These are phyloP conservation scores for Scrobipalpa costella DNA, from an alignment of 2,888 invertebrate species.

Conservation along the genomic window DNA sequence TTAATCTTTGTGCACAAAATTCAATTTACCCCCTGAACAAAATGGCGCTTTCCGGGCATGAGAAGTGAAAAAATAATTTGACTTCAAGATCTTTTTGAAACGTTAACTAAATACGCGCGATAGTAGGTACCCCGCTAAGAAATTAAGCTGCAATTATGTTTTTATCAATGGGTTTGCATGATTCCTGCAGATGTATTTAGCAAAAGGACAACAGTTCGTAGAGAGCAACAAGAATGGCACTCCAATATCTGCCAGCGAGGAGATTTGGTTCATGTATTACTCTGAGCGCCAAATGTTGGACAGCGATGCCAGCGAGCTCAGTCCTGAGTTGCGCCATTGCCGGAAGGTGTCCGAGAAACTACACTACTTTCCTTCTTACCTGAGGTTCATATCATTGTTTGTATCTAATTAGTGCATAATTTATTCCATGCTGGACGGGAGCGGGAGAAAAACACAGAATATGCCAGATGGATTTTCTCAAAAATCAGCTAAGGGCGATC, in stretches of 20 bases:
- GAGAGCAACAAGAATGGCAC: conserved; percentile 59
- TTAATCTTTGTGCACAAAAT: too few relatives aligned
- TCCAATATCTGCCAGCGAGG: conserved; percentile 53
- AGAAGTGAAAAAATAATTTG: too few relatives aligned
- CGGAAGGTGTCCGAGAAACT: conserved; percentile 42
- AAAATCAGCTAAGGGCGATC: too few relatives aligned
- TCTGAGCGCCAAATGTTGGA: conserved; percentile 41
- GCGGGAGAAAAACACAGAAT: not conserved
- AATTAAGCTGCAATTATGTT: too few relatives aligned
- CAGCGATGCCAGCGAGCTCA: conserved; percentile 43
- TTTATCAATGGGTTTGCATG: too few relatives aligned
- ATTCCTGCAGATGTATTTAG: conserved; percentile 47
- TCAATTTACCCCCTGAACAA: too few relatives aligned
- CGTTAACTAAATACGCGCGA: too few relatives aligned
- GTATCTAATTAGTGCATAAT: not conserved
- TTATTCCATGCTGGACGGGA: too few relatives aligned
- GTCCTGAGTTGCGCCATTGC: conserved; percentile 49
- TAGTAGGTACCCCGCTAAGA: too few relatives aligned
- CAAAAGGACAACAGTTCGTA: conserved; percentile 47
- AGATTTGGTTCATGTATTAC: conserved; percentile 52
- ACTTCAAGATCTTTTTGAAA: too few relatives aligned
- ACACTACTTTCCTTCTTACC: conserved; percentile 52
- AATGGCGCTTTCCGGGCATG: too few relatives aligned
- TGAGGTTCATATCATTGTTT: conserved; percentile 39
- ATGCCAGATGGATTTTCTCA: not conserved